Percentiles rank a stretch among this genome's conserved stretches.
Conservation (phyloP, 2,797 vertebrate genomes). For the Paramormyrops hopkinsi region DNA sequence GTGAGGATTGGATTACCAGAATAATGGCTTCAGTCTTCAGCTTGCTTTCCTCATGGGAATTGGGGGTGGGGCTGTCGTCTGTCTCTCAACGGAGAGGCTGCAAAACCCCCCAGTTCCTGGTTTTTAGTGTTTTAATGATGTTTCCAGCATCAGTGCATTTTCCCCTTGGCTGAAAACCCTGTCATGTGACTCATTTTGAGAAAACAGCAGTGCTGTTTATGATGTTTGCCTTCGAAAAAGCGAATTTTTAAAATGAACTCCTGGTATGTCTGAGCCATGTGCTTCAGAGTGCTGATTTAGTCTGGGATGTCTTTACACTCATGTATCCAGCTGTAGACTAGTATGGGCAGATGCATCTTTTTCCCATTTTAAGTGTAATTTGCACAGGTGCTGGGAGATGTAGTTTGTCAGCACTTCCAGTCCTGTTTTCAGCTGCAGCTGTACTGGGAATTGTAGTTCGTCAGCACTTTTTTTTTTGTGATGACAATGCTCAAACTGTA, state of each 20-base stretch:
- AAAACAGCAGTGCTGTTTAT: neutral
- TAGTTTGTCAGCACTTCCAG: neutral
- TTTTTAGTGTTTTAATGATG: neutral
- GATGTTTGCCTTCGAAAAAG: neutral
- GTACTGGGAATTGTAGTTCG: neutral
- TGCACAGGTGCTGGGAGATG: neutral
- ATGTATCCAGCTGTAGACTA: neutral
- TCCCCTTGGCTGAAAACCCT: neutral
- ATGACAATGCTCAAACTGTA: neutral
- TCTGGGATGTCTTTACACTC: neutral
- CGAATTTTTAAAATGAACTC: neutral
- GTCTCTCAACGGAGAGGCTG: neutral
- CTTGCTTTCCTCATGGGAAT: neutral
- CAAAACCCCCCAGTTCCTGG: neutral
- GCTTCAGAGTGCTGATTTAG: neutral
- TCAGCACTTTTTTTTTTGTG: neutral
- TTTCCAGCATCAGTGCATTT: neutral
- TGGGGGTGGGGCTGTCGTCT: neutral
- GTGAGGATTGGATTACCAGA: neutral
- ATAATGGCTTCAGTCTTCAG: neutral
- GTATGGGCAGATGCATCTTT: neutral
- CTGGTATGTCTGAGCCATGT: neutral
- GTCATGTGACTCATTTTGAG: slow-evolving; percentile 1
- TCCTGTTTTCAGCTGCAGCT: neutral
- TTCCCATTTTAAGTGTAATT: neutral